Base-by-base conservation (phyloP, 2,113 vertebrate species). In the Engystomops pustulosus region DNA sequence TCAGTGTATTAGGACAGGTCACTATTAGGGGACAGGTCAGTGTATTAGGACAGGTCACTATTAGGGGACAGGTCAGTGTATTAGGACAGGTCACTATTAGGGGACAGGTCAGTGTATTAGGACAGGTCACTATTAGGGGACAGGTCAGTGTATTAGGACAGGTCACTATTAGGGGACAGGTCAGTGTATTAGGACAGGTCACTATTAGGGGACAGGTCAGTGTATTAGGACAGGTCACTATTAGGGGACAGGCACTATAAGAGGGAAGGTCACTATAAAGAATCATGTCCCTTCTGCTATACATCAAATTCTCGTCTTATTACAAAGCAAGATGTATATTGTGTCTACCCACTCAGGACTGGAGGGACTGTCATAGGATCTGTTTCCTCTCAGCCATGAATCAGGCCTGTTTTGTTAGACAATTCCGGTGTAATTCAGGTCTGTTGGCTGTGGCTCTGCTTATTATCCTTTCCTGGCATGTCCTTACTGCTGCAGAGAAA, bases 351-450 rank as follows among this genome's bases (percentile, higher is more conserved):
- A 65, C 17, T n/a, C 34, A 20, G 45, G 47, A n/a, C 25, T 53
- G 18, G 45, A 27, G 25, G 17, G 25, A 49, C 32, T 60, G 10
- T 53, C 51, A 20, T n/a, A 44, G 62, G 30, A 78, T 17, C 32
- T 23, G 18, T 15, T 78, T 78, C 30, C 53, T 78, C 53, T 78
- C 51, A 14, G 30, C 32, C 17, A 38, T 58, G 53, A 78, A 62
- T 78, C 53, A 36, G 53, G 32, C 11, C 53, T 38, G 32, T 20
- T 78, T 78, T 60, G 49, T 60, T 78, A 41, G 76, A 15, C 53
- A 36, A 78, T 41, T 78, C 76, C 51, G 34, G 76, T 78, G 51
- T 78, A 62, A 41, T 60, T 78, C 76, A 78, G 34, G 55, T 78
- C 51, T 38, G 49, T 78, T 78, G 75, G 75, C 75, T 60, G 12